phyloP scores from a whole-genome alignment of 2,113 vertebrate genomes.

The Sinocyclocheilus anophthalmus region DNA sequence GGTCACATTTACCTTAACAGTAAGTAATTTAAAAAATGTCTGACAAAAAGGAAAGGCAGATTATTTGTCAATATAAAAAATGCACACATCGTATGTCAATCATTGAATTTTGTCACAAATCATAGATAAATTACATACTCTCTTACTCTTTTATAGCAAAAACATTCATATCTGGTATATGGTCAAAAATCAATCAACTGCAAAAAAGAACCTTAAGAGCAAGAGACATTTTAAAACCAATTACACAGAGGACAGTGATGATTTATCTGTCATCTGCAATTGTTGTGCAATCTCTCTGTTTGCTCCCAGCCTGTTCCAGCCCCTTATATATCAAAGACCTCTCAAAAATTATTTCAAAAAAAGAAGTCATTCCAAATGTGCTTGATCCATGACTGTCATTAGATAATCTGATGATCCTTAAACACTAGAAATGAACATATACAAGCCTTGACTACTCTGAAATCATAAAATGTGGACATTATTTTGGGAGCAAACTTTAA shows the following conservation, averaged over 20 bases:
- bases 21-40: not conserved
- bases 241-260: constrained; percentile 17
- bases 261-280: constrained; percentile 22
- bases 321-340: not conserved
- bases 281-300: constrained; percentile 2
- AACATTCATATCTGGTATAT: not conserved
- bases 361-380: not conserved
- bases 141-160: not conserved
- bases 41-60: not conserved
- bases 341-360: not conserved
- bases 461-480: not conserved
- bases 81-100: not conserved
- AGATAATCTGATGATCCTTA: not conserved
- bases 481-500: not conserved
- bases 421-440: not conserved
- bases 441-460: not conserved
- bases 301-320: not conserved
- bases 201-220: constrained; percentile 1
- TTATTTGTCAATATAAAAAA: not conserved
- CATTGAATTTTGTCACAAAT: not conserved
- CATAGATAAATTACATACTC: not conserved
- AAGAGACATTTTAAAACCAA: constrained; percentile 10
- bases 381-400: not conserved
- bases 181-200: not conserved
- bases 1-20: not conserved